Conservation (phyloP, 1,140 invertebrate genomes). For the Euschistus heros region DNA sequence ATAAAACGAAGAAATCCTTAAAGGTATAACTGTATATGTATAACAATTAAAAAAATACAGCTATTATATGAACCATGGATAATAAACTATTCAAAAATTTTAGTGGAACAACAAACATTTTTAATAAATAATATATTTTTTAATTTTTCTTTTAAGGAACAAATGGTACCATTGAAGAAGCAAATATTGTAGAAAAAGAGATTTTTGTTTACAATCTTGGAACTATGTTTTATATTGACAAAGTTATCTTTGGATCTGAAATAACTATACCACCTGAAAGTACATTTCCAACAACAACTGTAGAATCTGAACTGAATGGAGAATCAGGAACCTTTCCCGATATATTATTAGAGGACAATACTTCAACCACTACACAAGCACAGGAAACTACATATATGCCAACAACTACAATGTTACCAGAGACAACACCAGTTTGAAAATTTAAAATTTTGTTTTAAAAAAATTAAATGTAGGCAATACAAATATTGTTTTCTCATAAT, state of each 20-base stretch:
- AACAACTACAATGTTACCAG: constrained; percentile 10
- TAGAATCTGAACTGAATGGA: constrained; percentile 21
- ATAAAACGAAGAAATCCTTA: too few relatives aligned
- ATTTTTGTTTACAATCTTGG: constrained; percentile 50
- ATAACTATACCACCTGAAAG: constrained; percentile 24
- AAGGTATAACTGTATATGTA: too few relatives aligned
- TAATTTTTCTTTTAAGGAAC: constrained; percentile 1
- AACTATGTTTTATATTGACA: constrained; percentile 49
- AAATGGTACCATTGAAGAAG: constrained; percentile 42
- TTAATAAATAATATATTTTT: too few relatives aligned
- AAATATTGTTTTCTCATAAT: too few relatives aligned
- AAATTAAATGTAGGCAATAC: too few relatives aligned
- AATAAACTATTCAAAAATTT: too few relatives aligned
- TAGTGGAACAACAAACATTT: too few relatives aligned
- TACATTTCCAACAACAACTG: background rate
- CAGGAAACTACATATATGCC: background rate
- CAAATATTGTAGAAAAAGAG: constrained; percentile 45
- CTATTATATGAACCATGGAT: too few relatives aligned
- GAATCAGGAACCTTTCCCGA: constrained; percentile 24
- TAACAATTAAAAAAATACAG: too few relatives aligned
- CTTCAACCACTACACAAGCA: background rate
- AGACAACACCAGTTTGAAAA: constrained; percentile 3
- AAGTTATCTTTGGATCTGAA: constrained; percentile 39
- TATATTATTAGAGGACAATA: constrained; percentile 25
- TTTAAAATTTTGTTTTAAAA: too few relatives aligned